A percentile compares a stretch with the other conserved stretches of the same genome.
Evolutionary conservation across 1,140 invertebrate species (phyloP).

Genomic region (Drosophila sp.): DNA sequence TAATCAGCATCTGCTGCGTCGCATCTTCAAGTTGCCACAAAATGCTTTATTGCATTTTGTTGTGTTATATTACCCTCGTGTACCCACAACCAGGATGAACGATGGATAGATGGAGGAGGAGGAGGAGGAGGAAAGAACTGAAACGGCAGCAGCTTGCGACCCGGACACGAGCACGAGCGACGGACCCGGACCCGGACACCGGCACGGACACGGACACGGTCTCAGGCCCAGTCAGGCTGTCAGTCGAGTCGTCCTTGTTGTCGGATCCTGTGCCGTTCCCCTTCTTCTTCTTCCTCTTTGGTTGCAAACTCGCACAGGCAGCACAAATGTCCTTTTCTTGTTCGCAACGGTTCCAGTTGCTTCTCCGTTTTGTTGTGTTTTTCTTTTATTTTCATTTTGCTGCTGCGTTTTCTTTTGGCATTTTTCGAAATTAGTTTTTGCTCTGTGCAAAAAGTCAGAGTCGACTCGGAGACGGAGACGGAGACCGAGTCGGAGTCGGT

Average conservation of each 20-base stretch:
- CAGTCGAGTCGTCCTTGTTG: slow-evolving; percentile 36
- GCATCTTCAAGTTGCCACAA: slow-evolving; percentile 81
- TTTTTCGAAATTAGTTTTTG: slow-evolving; percentile 83
- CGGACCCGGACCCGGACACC: not conserved
- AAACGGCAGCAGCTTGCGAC: slow-evolving; percentile 50
- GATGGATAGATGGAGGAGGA: not conserved
- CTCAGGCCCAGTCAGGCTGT: slow-evolving; percentile 63
- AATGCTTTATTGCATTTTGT: slow-evolving; percentile 82
- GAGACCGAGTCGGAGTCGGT: slow-evolving; percentile 68
- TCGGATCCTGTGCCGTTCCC: not conserved
- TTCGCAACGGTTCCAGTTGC: slow-evolving; percentile 20
- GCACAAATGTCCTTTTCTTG: slow-evolving; percentile 79
- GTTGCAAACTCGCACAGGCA: slow-evolving; percentile 57
- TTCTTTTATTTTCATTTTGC: slow-evolving; percentile 77
- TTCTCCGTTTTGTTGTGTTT: slow-evolving; percentile 40
- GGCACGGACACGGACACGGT: slow-evolving; percentile 30
- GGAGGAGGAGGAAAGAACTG: slow-evolving; percentile 34
- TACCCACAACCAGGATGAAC: slow-evolving; percentile 36
- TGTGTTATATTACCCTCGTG: slow-evolving; percentile 81
- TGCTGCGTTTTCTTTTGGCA: slow-evolving; percentile 82
- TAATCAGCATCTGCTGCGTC: slow-evolving; percentile 80
- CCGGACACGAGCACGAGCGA: slow-evolving; percentile 34
- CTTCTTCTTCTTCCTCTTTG: not conserved
- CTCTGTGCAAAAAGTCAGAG: slow-evolving; percentile 65
- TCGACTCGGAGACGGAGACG: slow-evolving; percentile 34